These are phyloP conservation scores for Conus betulinus DNA, from an alignment of 1,140 invertebrate genomes.

Conservation along the genomic window DNA sequence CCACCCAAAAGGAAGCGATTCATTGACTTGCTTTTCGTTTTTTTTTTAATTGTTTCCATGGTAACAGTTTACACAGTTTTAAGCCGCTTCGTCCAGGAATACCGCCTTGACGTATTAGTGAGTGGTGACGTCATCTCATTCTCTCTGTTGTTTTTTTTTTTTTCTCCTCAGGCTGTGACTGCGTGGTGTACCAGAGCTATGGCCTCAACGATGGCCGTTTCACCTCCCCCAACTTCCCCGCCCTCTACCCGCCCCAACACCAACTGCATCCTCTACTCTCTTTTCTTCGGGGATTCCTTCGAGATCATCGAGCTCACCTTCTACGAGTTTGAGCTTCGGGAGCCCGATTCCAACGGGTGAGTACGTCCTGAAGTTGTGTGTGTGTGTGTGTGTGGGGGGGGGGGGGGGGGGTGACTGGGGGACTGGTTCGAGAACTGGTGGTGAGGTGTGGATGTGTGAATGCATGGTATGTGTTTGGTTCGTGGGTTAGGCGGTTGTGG, in stretches of 20 bases:
- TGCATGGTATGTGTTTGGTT: no score
- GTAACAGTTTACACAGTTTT: no score
- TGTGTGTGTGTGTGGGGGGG: background rate
- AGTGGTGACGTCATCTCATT: no score
- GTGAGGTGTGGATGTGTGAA: no score
- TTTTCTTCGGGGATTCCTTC: constrained; percentile 85
- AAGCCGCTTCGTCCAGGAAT: no score
- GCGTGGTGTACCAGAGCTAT: constrained; percentile 86
- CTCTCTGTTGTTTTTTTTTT: no score
- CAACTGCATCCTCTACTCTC: constrained; percentile 90
- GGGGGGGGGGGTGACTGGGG: background rate
- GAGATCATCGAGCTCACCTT: constrained; percentile 90
- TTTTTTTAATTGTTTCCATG: no score
- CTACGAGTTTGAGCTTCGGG: constrained; percentile 85
- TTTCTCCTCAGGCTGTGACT: constrained; percentile 82
- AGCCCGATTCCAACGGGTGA: constrained; percentile 58
- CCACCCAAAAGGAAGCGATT: no score
- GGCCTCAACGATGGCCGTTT: constrained; percentile 87
- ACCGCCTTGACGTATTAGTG: no score
- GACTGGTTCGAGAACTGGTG: no score
- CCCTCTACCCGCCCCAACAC: constrained; percentile 83
- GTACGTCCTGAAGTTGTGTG: constrained; percentile 29
- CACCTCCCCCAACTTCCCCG: constrained; percentile 88
- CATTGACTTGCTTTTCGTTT: no score
- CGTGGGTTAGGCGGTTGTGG: no score